Conservation (phyloP, 2,888 invertebrate species). For the Diarsia brunnea region DNA sequence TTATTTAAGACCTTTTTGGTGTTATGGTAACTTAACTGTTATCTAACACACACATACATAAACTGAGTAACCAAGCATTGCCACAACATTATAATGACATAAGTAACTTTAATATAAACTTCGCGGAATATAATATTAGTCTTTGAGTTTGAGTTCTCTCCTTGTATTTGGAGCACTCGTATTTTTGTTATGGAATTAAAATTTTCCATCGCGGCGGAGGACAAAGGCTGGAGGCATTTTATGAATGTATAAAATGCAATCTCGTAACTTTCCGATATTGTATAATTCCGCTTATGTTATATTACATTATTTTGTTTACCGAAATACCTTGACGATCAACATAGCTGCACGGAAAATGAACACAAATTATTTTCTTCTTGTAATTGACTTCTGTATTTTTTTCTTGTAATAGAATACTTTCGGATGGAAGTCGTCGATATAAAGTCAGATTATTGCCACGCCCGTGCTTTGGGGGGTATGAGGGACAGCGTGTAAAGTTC, state of each 20-base stretch:
- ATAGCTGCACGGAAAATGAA: neutral
- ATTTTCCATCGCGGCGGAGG: slow-evolving; percentile 1
- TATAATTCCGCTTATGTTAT: neutral
- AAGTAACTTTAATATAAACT: slow-evolving; percentile 12
- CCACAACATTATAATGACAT: slow-evolving; percentile 14
- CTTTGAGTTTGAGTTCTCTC: slow-evolving; percentile 29
- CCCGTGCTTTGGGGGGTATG: no score
- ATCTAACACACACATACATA: neutral
- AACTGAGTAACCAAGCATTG: neutral
- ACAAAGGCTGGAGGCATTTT: slow-evolving; percentile 28
- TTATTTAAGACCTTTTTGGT: no score
- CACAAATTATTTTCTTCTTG: neutral
- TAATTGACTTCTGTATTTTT: neutral
- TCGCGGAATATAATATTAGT: slow-evolving; percentile 16
- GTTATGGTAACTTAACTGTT: neutral
- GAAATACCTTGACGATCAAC: neutral
- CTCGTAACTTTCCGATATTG: slow-evolving; percentile 17
- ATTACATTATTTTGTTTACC: neutral
- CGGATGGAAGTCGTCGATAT: neutral
- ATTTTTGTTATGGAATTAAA: slow-evolving; percentile 43
- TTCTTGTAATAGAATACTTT: neutral
- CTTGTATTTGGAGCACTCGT: slow-evolving; percentile 28
- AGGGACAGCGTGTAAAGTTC: no score
- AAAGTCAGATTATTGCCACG: no score
- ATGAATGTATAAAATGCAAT: slow-evolving; percentile 28